Evolutionary conservation across 2,888 invertebrate species (phyloP).

Genomic region (Xestoiulus laeticollis): DNA sequence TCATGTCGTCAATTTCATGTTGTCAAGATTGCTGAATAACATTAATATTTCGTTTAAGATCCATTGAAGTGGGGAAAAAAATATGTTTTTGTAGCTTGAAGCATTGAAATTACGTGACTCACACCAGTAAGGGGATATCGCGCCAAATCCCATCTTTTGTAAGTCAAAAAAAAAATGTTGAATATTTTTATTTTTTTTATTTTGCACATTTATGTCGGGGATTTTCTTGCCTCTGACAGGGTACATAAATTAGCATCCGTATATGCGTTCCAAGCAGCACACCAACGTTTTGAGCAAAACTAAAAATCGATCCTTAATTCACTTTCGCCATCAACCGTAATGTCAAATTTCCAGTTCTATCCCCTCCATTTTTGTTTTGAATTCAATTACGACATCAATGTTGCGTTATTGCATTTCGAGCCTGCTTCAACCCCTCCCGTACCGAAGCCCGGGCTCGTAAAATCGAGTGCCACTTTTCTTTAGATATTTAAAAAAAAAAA

Average conservation of each 20-base stretch:
- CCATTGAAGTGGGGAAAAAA: no score
- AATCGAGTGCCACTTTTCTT: not conserved
- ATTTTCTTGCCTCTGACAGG: not conserved
- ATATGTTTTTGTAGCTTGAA: no score
- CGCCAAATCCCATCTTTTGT: not conserved
- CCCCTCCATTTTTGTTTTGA: constrained; percentile 15
- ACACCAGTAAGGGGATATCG: not conserved
- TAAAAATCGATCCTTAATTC: constrained; percentile 37
- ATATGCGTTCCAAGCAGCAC: not conserved
- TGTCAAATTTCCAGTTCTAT: constrained; percentile 21
- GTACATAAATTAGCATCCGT: not conserved
- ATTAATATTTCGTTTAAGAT: no score
- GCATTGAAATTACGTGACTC: not conserved
- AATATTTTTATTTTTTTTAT: not conserved
- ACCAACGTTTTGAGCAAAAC: constrained; percentile 2
- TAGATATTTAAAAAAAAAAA: not conserved
- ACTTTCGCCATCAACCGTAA: not conserved
- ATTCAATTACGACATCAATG: constrained; percentile 13
- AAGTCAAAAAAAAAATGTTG: not conserved
- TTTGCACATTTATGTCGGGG: not conserved
- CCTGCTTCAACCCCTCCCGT: not conserved
- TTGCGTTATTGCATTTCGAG: constrained; percentile 27
- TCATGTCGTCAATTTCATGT: no score
- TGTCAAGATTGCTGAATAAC: no score
- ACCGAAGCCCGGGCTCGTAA: not conserved